Percentiles rank a stretch among this genome's conserved stretches.
These are phyloP conservation scores for Mongoloraphidia duomilia DNA, from an alignment of 2,888 invertebrate genomes.

Conservation along the genomic window DNA sequence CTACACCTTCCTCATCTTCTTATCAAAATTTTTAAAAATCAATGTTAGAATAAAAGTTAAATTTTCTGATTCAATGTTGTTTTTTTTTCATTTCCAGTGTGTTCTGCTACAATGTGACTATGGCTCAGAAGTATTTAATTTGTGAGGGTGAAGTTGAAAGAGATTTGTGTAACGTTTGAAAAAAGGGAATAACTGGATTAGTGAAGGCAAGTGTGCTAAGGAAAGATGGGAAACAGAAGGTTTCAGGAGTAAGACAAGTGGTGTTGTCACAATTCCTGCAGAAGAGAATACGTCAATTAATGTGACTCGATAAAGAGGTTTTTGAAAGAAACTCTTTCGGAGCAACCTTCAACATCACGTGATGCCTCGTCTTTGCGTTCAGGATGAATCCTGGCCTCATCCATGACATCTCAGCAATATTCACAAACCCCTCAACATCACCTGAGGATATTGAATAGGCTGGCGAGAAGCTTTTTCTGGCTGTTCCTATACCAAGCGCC, in stretches of 20 bases:
- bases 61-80: no score
- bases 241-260: slow-evolving; percentile 4
- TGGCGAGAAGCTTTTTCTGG: no score
- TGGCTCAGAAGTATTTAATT: slow-evolving; percentile 1
- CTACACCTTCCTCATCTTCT: no score
- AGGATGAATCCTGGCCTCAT: no score
- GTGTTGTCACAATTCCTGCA: slow-evolving; percentile 1
- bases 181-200: slow-evolving; percentile 1
- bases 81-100: neutral
- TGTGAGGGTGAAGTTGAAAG: slow-evolving; percentile 1
- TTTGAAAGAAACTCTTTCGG: neutral
- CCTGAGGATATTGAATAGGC: no score
- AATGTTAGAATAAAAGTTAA: no score
- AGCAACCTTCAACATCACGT: neutral
- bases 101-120: slow-evolving; percentile 1
- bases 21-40: no score
- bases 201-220: slow-evolving; percentile 4
- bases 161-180: neutral
- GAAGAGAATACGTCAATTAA: slow-evolving; percentile 1
- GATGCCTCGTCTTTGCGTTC: slow-evolving; percentile 2
- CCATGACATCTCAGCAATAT: no score
- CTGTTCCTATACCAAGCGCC: no score
- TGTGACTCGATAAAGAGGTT: neutral
- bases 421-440: no score
- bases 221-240: slow-evolving; percentile 4